Percentiles rank a stretch among this genome's conserved stretches.
Conservation (phyloP, 2,113 vertebrate genomes). For the Phrynosoma platyrhinos region DNA sequence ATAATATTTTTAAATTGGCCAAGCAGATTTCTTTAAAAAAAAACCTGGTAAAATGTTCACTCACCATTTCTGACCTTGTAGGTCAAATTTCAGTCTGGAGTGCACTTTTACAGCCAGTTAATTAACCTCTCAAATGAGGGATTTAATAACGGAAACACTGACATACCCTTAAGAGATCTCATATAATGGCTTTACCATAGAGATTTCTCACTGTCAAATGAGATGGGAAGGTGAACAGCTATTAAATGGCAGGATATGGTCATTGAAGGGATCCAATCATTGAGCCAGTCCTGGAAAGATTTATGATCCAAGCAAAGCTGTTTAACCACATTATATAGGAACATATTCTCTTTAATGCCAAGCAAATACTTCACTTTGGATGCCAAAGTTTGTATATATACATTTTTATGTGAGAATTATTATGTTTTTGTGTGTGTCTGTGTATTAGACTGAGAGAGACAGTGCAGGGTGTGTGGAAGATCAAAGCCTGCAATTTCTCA, state of each 20-base stretch:
- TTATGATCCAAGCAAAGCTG: neutral
- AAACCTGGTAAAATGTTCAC: constrained; percentile 51
- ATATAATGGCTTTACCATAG: constrained; percentile 18
- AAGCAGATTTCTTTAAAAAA: constrained; percentile 54
- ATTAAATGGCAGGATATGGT: constrained; percentile 15
- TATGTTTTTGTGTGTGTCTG: neutral
- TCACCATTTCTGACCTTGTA: constrained; percentile 47
- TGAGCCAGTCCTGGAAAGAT: neutral
- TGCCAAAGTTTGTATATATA: neutral
- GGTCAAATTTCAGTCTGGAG: constrained; percentile 69
- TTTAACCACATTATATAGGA: neutral
- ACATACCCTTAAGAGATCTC: neutral
- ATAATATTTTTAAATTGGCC: constrained; percentile 62
- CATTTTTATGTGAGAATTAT: neutral
- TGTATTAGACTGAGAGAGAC: too few relatives aligned
- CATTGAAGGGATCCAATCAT: neutral
- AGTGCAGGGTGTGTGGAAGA: too few relatives aligned
- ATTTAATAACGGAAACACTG: constrained; percentile 54
- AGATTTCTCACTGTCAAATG: constrained; percentile 6
- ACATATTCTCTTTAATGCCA: neutral
- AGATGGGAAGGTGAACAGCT: neutral
- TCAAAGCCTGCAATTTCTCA: neutral
- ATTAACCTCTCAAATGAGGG: constrained; percentile 62
- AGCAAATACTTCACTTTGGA: neutral
- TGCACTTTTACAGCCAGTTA: constrained; percentile 62